These are phyloP conservation scores for Bostrychus sinensis DNA, from an alignment of 2,113 vertebrate species.

Conservation along the genomic window DNA sequence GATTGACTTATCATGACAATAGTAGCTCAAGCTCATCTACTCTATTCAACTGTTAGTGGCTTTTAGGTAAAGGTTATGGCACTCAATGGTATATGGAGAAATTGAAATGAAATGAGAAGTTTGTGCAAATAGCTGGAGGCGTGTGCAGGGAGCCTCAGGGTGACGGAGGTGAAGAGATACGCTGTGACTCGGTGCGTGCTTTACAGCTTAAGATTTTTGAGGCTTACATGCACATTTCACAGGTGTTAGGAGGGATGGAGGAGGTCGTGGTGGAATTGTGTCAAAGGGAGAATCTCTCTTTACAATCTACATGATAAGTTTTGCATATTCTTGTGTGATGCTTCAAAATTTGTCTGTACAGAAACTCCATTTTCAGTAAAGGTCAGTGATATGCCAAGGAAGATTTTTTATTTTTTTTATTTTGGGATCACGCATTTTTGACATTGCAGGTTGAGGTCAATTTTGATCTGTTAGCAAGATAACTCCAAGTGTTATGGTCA, in stretches of 20 bases:
- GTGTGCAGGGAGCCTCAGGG: constrained; percentile 10
- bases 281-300: background rate
- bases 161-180: constrained; percentile 61
- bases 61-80: constrained; percentile 54
- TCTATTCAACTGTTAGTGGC: constrained; percentile 57
- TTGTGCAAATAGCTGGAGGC: constrained; percentile 62
- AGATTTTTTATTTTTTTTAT: no score
- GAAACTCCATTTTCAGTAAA: no score
- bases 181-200: constrained; percentile 53
- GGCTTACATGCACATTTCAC: constrained; percentile 46
- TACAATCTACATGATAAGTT: background rate
- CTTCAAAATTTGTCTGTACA: no score
- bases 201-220: constrained; percentile 47
- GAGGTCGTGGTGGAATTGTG: background rate
- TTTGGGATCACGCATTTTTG: no score
- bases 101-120: constrained; percentile 71
- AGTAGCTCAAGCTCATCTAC: constrained; percentile 29
- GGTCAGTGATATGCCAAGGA: no score
- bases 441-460: background rate
- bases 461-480: background rate
- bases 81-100: constrained; percentile 41
- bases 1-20: constrained; percentile 63
- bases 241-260: constrained; percentile 45
- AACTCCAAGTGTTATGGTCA: no score
- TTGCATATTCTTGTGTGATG: background rate